Base-by-base conservation (phyloP, 2,113 vertebrate genomes). In the Corythornis vintsioides region DNA sequence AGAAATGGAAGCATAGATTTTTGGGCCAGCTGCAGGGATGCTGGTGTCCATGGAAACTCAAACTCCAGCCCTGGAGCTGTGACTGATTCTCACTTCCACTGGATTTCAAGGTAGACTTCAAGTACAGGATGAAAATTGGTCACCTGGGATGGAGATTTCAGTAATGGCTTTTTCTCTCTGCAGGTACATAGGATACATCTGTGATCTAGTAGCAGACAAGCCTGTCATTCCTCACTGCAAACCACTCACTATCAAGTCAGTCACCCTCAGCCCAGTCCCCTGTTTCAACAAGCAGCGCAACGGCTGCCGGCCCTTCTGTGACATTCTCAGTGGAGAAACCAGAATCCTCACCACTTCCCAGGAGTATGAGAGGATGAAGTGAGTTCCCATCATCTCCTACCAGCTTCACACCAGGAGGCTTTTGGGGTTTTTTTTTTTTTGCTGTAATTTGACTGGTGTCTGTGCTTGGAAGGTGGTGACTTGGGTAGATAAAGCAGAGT, bases 261-360 rank as follows among this genome's bases (percentile, higher is more conserved):
- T 99, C 89, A 99, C 98, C 24, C 97, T 99, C 57, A 99, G 98
- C 50, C 99, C 99, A 4, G 98, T 99, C 11, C 99, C 99, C 40
- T 99, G 98, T 96, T 99, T 99, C 97, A 99, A 99, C 98, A 99
- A 99, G 93, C 99, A 99, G 78, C 98, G 99, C 48, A 99, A 98
- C 5, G 99, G 99, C 92, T 99, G 99, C 93, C 98, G 99, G 59
- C 99, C 99, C 43, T 99, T 99, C 97, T 99, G 99, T 26, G 99
- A 99, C 65, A 98, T 99, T 55, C 98, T 99, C 79, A 98, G 99
- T 4, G 99, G 99, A 56, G 99, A 99, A 96, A 99, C 99, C 19
- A 98, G 99, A 94, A 99, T 99, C 93, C 99, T 99, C 82, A 98
- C 97, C 72, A 99, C 99, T 2, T 98, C 98, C 40, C 98, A 99